Conservation (phyloP, 2,888 invertebrate genomes). For the Drosophila emarginata region DNA sequence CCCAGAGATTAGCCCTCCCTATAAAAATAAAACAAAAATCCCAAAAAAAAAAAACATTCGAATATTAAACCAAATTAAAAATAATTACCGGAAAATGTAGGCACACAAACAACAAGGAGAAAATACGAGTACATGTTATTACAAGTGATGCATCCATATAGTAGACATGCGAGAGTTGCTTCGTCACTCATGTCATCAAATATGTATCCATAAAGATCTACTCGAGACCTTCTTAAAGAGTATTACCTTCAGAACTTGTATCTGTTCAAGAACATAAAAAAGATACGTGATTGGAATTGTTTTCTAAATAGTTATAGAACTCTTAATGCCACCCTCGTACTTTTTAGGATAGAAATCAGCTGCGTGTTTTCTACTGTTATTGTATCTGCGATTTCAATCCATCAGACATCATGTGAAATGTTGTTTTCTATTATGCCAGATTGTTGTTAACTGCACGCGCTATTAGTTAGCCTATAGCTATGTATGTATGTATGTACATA, state of each 20-base stretch:
- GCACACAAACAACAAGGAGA: conserved; percentile 1
- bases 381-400: neutral
- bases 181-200: no score
- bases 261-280: no score
- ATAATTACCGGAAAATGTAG: conserved; percentile 75
- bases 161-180: conserved; percentile 12
- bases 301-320: neutral
- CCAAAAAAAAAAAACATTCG: conserved; percentile 36
- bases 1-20: conserved; percentile 17
- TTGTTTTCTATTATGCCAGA: conserved; percentile 19
- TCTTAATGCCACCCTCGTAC: neutral
- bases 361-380: neutral
- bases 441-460: conserved; percentile 50
- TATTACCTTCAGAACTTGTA: no score
- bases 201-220: no score
- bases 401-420: conserved; percentile 6
- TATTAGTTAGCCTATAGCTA: conserved; percentile 44
- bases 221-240: no score
- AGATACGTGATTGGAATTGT: neutral
- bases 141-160: neutral
- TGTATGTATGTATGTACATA: neutral
- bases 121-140: conserved; percentile 9
- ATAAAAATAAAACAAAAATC: conserved; percentile 14
- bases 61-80: conserved; percentile 66
- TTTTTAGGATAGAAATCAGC: neutral